Evolutionary conservation across 2,113 vertebrate species (phyloP).

Genomic region (Heterocephalus glaber): DNA sequence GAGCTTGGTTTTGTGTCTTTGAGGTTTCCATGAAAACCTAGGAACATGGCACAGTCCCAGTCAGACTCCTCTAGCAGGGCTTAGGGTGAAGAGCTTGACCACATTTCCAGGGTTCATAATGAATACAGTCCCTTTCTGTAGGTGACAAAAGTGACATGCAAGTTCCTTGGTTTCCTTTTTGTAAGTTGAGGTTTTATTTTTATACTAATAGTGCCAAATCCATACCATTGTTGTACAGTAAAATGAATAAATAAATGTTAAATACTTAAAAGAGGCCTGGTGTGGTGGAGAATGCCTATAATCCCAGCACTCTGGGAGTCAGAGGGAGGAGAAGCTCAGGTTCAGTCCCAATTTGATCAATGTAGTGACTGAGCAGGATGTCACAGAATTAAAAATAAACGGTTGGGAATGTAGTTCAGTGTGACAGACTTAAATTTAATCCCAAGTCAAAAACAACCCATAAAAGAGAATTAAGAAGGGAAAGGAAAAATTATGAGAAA

Average conservation of each 20-base stretch:
- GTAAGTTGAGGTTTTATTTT: neutral
- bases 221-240: neutral
- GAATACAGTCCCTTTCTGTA: neutral
- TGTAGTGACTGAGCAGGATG: no score
- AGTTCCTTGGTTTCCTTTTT: neutral
- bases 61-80: neutral
- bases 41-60: fast-evolving
- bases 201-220: neutral
- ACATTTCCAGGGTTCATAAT: neutral
- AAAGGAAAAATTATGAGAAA: no score
- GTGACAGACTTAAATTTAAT: neutral
- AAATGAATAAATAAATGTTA: neutral
- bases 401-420: neutral
- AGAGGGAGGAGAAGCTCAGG: no score
- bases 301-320: no score
- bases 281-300: no score
- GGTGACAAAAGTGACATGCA: neutral
- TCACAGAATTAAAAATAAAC: neutral
- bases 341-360: no score
- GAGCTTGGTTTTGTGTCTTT: neutral
- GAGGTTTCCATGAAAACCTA: neutral
- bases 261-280: no score
- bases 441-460: neutral
- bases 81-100: no score
- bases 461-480: no score